Base-by-base conservation (phyloP, 2,113 vertebrate genomes). In the Buteo buteo region DNA sequence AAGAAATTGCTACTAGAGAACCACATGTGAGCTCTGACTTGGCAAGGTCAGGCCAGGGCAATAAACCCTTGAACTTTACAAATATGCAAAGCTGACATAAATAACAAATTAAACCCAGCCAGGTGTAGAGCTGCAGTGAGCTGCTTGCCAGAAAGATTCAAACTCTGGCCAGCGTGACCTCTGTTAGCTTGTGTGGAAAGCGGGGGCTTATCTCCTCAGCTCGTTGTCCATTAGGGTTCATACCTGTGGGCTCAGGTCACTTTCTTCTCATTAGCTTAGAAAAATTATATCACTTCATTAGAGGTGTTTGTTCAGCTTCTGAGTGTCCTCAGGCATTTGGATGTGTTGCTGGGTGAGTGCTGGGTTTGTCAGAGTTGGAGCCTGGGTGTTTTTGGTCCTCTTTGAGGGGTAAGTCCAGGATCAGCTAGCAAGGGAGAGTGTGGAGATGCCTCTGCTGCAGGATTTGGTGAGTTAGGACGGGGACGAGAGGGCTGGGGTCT, bases 71-170 rank as follows among this genome's bases (percentile, higher is more conserved):
- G 98, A 98, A 98, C 98, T 98, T 98, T 98, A 98, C 98, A 98
- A 98, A 98, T 98, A 98, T 98, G 98, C 98, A 98, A 98, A 98
- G 98, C 98, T 98, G 98, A 98, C 98, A 98, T 98, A 98, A 98
- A 98, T 98, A 98, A 98, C 98, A 98, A 98, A 98, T 98, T 98
- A 98, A 98, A 98, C 96, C 94, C 98, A 98, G 98, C 98, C 98
- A 98, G 98, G 98, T 98, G 98, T 97, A 98, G 98, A 97, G 97
- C 96, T 97, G 93, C 59, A 90, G 96, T 1, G 72, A 79, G 86
- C 94, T 94, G 90, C 94, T 96, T 96, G 96, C 65, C 92, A 97
- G 98, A 97, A 93, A 97, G 97, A 97, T 96, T 94, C 93, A 92
- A 88, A 74, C 87, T 87, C 92, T 92, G 73, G 84, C 96, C 88